Evolutionary conservation across 1,140 invertebrate species (phyloP), one percentile per base, ranked within the genome.

Genomic region (Lordiphosa collinella): DNA sequence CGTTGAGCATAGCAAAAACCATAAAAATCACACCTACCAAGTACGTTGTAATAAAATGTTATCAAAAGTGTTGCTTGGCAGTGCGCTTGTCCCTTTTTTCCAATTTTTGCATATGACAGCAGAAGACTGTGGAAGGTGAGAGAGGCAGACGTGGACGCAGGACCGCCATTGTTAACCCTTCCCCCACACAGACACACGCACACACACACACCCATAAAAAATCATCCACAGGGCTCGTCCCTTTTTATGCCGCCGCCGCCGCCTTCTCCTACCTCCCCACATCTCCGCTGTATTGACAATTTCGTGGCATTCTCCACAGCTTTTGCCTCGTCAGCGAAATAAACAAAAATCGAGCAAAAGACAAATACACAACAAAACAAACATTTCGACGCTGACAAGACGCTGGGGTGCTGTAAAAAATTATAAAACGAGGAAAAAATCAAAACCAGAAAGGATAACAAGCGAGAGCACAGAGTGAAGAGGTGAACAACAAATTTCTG

Each of bases 21-120:
- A 84, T 84, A 84, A 84, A 84, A 84, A 84, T 84, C 78, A 84
- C 78, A 84, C 78, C 78, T 84, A 82, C 78, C 22, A 78, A 82
- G 73, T 85, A 78, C 78, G 78, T 73, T 78, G 78, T 84, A 84
- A 84, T 84, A 84, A 84, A 84, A 85, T 85, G 79, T 84, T 84
- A 84, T 84, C 79, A 85, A 84, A 82, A 84, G 78, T 82, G 76
- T 84, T 78, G 78, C 76, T 82, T 51, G 69, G 71, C 56, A 37
- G 55, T 44, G 51, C 62, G 58, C 58, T 64, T 54, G 72, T 44
- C 38, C 35, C 31, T 14, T 10, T 48, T 36, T 38, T 13, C 31
- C 36, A 41, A 58, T 74, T 82, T 76, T 82, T 80, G 76, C 76
- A 80, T 80, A 80, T 80, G 76, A 80, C 76, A 84, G 76, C 71